Evolutionary conservation across 2,888 invertebrate genomes (phyloP), one percentile per base, ranked within the genome.

Genomic region (Yponomeuta plumbellus): DNA sequence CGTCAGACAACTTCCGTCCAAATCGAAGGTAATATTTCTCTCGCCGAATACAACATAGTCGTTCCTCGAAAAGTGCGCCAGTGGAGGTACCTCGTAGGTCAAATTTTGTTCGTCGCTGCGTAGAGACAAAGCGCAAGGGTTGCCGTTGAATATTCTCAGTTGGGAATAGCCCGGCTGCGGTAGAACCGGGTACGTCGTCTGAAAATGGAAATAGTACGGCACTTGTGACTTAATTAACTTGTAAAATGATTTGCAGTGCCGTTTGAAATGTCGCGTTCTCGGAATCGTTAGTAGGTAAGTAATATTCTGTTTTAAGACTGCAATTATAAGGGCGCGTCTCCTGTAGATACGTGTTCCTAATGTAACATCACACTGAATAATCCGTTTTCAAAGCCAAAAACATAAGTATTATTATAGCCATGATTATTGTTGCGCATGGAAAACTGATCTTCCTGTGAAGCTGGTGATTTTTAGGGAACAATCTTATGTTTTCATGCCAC

Each of bases 141-240:
- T 82, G 1, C 92, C 91, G 73, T 94, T 94, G 76, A 92, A 94
- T 66, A 95, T 81, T 64, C 94, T 85, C 5, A 94, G 70, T 80
- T 94, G 94, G 0, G 92, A 91, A 21, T 84, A 73, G 0, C 93
- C 93, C 0, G 76, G 68, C 23, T 85, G 75, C 0, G 94, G 94
- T 11, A 93, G 73, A 17, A 91, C 79, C 0, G 94, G 93, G 74
- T 93, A 93, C 0, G 93, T 93, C 69, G 84, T 81, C 93, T 93
- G 81, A 11, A 86, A 83, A 66, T 71, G 66, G 69, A 58, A 64
- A 67, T 61, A 66, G 93, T 52, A 26, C 8, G 57, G 11, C 61
- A 65, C 22, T 52, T 13, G 44, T 52, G 44, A 17, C 17, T 52
- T 52, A 52, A 52, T 52, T 64, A 44, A 59, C 59, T 44, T 64